phyloP scores from a whole-genome alignment of 2,888 invertebrate genomes.

The Ligdia adustata region DNA sequence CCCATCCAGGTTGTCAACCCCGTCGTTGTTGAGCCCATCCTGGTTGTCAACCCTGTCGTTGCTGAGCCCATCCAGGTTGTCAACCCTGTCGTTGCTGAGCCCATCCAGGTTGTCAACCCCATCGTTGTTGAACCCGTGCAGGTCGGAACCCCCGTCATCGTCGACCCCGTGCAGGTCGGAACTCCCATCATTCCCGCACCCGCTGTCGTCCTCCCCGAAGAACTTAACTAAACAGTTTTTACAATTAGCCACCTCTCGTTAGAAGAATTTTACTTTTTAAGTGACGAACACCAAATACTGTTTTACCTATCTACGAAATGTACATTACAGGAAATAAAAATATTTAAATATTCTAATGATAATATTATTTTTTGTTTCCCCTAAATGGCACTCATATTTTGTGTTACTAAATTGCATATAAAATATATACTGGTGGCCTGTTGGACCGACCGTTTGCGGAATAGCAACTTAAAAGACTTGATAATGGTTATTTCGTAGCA shows the following conservation, averaged over 20 bases:
- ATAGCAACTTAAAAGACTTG: too few species aligned
- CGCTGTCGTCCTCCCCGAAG: constrained; percentile 38
- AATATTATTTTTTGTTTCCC: too few species aligned
- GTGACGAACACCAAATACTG: too few species aligned
- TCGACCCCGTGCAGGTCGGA: constrained; percentile 31
- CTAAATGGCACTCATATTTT: too few species aligned
- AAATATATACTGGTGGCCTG: too few species aligned
- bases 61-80: constrained; percentile 20
- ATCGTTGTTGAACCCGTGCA: constrained; percentile 30
- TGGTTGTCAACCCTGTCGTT: constrained; percentile 30
- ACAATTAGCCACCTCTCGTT: constrained; percentile 22
- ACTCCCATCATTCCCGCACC: constrained; percentile 35
- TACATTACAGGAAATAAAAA: too few species aligned
- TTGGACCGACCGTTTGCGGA: too few species aligned
- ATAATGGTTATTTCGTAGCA: too few species aligned
- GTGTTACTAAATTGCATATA: too few species aligned
- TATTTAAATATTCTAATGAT: too few species aligned
- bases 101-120: constrained; percentile 10
- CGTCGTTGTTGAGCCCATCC: constrained; percentile 25
- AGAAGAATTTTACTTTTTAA: constrained; percentile 9
- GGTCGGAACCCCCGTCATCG: constrained; percentile 31
- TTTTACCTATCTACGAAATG: too few species aligned
- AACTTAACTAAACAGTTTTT: background rate
- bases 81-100: constrained; percentile 12
- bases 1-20: constrained; percentile 30